Percentiles rank a stretch among this genome's conserved stretches.
Evolutionary conservation across 2,888 invertebrate species (phyloP).

Genomic region (Caenorhabditis sp.): DNA sequence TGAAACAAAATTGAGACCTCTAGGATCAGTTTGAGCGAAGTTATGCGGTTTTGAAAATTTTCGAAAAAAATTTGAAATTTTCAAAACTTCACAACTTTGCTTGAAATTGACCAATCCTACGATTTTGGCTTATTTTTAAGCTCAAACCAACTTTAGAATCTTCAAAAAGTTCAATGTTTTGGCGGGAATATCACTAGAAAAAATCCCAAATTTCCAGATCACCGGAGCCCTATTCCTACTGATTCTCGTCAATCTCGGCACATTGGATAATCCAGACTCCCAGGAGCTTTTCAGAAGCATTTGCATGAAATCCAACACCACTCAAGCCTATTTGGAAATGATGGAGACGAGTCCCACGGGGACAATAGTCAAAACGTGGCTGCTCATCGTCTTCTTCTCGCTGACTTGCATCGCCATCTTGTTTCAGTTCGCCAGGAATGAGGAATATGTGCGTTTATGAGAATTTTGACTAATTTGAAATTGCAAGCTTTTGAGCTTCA

Average conservation of each 20-base stretch:
- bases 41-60: neutral
- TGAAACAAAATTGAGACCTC: neutral
- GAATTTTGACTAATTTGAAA: too few relatives aligned
- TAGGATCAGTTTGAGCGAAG: neutral
- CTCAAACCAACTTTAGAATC: too few relatives aligned
- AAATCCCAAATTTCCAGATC: slow-evolving; percentile 8
- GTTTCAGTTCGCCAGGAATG: slow-evolving; percentile 30
- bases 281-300: neutral
- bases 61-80: neutral
- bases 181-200: too few relatives aligned
- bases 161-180: too few relatives aligned
- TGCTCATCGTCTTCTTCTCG: slow-evolving; percentile 9
- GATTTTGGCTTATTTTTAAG: too few relatives aligned
- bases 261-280: neutral
- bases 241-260: neutral
- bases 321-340: neutral
- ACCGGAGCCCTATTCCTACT: neutral
- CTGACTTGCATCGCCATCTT: slow-evolving; percentile 17
- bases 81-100: neutral
- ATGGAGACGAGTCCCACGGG: neutral
- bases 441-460: slow-evolving; percentile 26
- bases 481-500: too few relatives aligned
- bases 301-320: neutral
- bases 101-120: neutral
- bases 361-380: slow-evolving; percentile 14